Evolutionary conservation across 2,113 vertebrate genomes (phyloP).

Genomic region (Microtus ochrogaster): DNA sequence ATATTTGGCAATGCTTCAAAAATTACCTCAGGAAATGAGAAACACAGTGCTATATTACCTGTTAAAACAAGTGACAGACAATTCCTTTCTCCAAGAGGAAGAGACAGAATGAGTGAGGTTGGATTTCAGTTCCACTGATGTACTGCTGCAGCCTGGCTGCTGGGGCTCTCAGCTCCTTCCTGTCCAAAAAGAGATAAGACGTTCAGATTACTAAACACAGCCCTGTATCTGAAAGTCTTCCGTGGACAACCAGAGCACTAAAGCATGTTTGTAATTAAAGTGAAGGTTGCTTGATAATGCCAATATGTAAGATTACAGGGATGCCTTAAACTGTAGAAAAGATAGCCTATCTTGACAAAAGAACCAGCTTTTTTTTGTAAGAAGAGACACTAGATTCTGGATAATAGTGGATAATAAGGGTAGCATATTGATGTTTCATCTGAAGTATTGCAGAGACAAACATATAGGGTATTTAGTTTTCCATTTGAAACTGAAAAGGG

Average conservation of each 20-base stretch:
- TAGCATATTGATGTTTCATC: background rate
- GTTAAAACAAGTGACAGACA: slow-evolving; percentile 37
- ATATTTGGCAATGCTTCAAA: slow-evolving; percentile 28
- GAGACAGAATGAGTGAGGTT: slow-evolving; percentile 12
- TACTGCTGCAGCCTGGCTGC: background rate
- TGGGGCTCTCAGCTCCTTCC: background rate
- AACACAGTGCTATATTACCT: slow-evolving; percentile 15
- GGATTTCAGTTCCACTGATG: background rate
- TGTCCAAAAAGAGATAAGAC: background rate
- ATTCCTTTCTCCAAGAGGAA: slow-evolving; percentile 1
- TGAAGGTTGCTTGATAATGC: background rate
- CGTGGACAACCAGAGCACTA: background rate
- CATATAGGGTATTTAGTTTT: background rate
- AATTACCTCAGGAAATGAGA: slow-evolving; percentile 48
- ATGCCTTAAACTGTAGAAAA: background rate
- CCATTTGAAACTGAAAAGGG: background rate
- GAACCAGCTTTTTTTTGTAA: background rate
- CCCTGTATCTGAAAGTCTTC: background rate
- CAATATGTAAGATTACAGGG: background rate
- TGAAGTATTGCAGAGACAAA: slow-evolving; percentile 20
- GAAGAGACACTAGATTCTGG: background rate
- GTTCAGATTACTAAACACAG: slow-evolving; percentile 21
- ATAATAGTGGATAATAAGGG: background rate
- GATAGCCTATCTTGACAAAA: slow-evolving; percentile 41
- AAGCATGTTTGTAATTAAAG: background rate